A percentile compares a stretch with the other conserved stretches of the same genome.
Conservation (phyloP, 2,113 vertebrate genomes). For the Prochilodus magdalenae region DNA sequence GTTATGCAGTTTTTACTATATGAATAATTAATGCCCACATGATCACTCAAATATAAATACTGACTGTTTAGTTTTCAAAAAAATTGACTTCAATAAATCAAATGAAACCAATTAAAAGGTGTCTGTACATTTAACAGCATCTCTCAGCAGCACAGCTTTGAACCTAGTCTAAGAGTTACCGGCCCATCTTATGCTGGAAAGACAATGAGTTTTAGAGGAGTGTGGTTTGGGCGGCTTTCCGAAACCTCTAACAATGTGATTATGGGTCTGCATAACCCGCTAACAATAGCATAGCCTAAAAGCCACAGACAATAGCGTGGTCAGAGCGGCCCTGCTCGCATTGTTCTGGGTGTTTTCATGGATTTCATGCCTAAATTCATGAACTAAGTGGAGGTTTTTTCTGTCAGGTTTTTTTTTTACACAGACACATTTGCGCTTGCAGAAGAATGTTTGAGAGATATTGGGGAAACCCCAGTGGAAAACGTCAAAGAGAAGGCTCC, state of each 20-base stretch:
- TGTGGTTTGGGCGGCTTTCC: conserved; percentile 66
- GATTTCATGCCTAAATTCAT: conserved; percentile 66
- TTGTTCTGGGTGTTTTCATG: conserved; percentile 62
- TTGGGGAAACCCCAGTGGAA: conserved; percentile 30
- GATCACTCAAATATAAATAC: no score
- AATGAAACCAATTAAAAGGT: background rate
- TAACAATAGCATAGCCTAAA: conserved; percentile 71
- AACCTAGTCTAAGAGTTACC: background rate
- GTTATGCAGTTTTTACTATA: no score
- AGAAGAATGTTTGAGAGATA: conserved; percentile 15
- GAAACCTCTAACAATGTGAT: conserved; percentile 75
- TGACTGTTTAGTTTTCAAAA: no score
- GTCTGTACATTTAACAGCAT: background rate
- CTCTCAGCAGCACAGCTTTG: background rate
- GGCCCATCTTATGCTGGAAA: conserved; percentile 63
- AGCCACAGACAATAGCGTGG: conserved; percentile 48
- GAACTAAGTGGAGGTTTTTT: conserved; percentile 48
- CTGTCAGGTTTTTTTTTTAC: conserved; percentile 24
- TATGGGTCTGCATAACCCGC: conserved; percentile 76
- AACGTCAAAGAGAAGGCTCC: background rate
- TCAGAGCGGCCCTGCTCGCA: conserved; percentile 27
- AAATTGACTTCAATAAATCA: no score
- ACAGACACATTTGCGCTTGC: background rate
- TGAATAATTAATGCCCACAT: no score
- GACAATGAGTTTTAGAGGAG: conserved; percentile 51